Base-by-base conservation (phyloP, 2,888 invertebrate species). In the Epinotia ramella region DNA sequence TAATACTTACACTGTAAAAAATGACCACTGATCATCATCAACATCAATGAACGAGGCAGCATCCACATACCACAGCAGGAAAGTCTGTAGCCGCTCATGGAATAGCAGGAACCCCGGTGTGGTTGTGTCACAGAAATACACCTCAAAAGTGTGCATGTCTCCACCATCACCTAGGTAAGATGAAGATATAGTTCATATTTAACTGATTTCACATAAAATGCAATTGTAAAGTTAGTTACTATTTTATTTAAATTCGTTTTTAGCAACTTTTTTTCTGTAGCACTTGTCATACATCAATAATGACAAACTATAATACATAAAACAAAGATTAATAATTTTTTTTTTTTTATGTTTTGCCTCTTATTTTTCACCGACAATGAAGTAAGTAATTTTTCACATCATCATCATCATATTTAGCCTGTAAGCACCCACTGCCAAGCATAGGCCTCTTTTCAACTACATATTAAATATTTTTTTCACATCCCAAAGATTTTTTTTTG, bases 61-160 rank as follows among this genome's bases (percentile, higher is more conserved):
- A 95, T 99, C 99, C 80, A 99, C 98, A 91, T 97, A 99, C 97
- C 98, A 99, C 77, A 99, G 92, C 12, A 99, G 95, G 85, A 99
- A 98, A 0, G 98, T 98, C 91, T 99, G 98, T 81, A 99, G 94
- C 71, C 97, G 95, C 80, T 96, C 95, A 88, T 99, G 98, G 87
- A 97, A 99, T 5, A 95, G 95, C 40, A 96, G 88, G 87, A 99
- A 99, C 0, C 97, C 96, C 0, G 96, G 95, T 69, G 95, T 95
- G 16, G 95, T 95, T 79, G 96, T 96, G 83, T 97, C 96, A 83
- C 96, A 96, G 81, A 96, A 95, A 85, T 97, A 98, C n/a, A 99
- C 96, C 91, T 98, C 98, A 91, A 97, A 99, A 44, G 89, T 88
- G 0, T 95, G 89, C 75, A 93, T 89, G 1, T 88, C 87, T n/a